These are phyloP conservation scores for Zhuqinia jingwanae DNA, from an alignment of 2,888 invertebrate species.

Conservation along the genomic window DNA sequence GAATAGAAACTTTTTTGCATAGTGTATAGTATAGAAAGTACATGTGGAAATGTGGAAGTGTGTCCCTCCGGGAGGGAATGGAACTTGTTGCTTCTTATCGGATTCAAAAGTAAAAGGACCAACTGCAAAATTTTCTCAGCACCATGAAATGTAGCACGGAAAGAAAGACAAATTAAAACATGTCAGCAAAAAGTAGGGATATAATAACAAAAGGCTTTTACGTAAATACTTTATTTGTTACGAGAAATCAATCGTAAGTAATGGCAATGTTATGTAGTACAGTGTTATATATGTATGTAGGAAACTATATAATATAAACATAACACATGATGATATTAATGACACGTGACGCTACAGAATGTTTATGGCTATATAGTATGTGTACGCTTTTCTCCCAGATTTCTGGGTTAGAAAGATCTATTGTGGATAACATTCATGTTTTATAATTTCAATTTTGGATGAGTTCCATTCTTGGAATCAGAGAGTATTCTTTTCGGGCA, in stretches of 20 bases:
- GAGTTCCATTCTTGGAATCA: conserved; percentile 5
- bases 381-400: background rate
- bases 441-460: conserved; percentile 4
- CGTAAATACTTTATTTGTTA: background rate
- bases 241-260: conserved; percentile 24
- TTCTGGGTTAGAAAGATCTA: background rate
- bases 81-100: too few species aligned
- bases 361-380: too few species aligned
- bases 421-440: background rate
- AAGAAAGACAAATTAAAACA: background rate
- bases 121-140: too few species aligned
- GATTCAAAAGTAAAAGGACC: too few species aligned
- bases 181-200: too few species aligned
- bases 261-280: background rate
- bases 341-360: background rate
- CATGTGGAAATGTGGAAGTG: too few species aligned
- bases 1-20: too few species aligned
- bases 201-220: too few species aligned
- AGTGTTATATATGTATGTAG: background rate
- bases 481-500: background rate
- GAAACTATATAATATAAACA: too few species aligned
- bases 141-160: background rate
- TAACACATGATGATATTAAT: background rate
- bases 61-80: too few species aligned
- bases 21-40: too few species aligned